Percentiles rank a stretch among this genome's conserved stretches.
Conservation (phyloP, 2,888 invertebrate species). For the Euplexia lucipara region DNA sequence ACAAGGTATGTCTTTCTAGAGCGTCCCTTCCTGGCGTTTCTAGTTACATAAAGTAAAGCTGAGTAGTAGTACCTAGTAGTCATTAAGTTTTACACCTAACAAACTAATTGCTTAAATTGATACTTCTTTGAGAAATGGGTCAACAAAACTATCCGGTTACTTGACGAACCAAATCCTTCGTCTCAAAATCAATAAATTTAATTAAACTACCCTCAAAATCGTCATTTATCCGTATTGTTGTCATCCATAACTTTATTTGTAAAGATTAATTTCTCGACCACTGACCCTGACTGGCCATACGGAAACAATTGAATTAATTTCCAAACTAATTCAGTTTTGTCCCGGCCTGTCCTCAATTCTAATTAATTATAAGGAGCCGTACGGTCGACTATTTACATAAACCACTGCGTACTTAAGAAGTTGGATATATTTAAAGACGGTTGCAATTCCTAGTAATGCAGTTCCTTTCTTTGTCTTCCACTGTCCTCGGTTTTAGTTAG, state of each 20-base stretch:
- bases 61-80: too few relatives aligned
- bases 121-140: neutral
- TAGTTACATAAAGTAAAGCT: too few relatives aligned
- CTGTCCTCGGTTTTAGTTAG: slow-evolving; percentile 14
- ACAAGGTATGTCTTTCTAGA: too few relatives aligned
- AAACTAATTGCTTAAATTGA: neutral
- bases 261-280: slow-evolving; percentile 25
- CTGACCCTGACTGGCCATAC: slow-evolving; percentile 16
- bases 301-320: slow-evolving; percentile 63
- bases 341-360: slow-evolving; percentile 12
- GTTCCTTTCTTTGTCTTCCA: slow-evolving; percentile 52
- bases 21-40: too few relatives aligned
- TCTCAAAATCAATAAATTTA: slow-evolving; percentile 14
- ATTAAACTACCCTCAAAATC: slow-evolving; percentile 27
- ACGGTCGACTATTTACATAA: slow-evolving; percentile 27
- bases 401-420: slow-evolving; percentile 33
- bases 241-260: slow-evolving; percentile 42
- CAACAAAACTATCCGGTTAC: slow-evolving; percentile 5
- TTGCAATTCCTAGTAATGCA: slow-evolving; percentile 33
- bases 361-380: slow-evolving; percentile 27
- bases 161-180: neutral
- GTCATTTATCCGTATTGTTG: slow-evolving; percentile 22
- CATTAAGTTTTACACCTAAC: neutral
- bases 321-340: slow-evolving; percentile 58
- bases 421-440: slow-evolving; percentile 22